phyloP scores from a whole-genome alignment of 2,113 vertebrate species.

The Serilophus lunatus region DNA sequence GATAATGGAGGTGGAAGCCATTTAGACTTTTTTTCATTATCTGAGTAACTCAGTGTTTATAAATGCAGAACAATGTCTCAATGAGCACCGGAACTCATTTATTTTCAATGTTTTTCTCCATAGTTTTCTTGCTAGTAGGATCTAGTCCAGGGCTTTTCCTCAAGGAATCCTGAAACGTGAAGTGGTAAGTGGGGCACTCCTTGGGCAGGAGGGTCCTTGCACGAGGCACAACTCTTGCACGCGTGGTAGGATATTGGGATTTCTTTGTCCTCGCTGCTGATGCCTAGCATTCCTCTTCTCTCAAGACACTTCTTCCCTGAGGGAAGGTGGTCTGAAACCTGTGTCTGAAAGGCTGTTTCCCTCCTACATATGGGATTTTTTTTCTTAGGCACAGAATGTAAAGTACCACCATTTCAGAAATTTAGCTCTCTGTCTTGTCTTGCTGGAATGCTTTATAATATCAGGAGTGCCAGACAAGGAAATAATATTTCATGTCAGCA shows the following conservation, averaged over 20 bases:
- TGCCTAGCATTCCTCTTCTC: background rate
- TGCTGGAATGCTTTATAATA: background rate
- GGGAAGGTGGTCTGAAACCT: background rate
- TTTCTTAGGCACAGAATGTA: background rate
- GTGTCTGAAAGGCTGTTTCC: background rate
- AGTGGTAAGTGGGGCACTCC: background rate
- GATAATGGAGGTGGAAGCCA: background rate
- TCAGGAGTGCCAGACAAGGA: background rate
- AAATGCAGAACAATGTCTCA: background rate
- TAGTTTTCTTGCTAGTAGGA: background rate
- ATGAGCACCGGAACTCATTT: background rate
- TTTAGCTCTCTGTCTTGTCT: background rate
- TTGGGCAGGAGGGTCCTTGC: background rate
- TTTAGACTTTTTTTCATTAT: background rate
- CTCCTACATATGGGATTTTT: background rate
- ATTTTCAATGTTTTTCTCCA: background rate
- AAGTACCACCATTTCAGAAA: background rate
- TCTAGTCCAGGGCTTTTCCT: background rate
- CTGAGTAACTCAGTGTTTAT: background rate
- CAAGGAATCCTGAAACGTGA: background rate
- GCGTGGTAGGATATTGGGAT: background rate
- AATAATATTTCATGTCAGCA: background rate
- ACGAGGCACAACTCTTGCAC: background rate
- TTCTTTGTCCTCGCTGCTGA: background rate
- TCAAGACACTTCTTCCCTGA: background rate